Conservation (phyloP, 2,797 vertebrate species). For the Darevskia mixta region DNA sequence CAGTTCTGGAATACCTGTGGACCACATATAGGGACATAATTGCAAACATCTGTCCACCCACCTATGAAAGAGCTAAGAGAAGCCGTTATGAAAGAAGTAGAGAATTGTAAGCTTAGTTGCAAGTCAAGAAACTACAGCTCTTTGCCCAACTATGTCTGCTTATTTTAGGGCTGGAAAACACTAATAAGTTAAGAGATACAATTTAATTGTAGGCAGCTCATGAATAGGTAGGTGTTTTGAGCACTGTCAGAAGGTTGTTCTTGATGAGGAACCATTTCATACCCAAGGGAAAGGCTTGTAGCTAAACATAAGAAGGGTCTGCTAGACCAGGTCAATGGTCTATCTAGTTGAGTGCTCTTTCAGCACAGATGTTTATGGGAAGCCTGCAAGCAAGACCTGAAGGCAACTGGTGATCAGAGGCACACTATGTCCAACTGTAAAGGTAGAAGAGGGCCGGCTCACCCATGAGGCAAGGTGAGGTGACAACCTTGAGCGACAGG, state of each 20-base stretch:
- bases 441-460: too few relatives aligned
- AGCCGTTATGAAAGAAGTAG: constrained; percentile 72
- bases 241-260: not conserved
- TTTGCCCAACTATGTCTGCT: constrained; percentile 61
- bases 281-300: not conserved
- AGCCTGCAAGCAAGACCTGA: too few relatives aligned
- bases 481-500: too few relatives aligned
- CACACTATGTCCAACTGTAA: too few relatives aligned
- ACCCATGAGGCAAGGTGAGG: too few relatives aligned
- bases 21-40: constrained; percentile 80
- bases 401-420: too few relatives aligned
- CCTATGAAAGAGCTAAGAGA: constrained; percentile 68
- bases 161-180: constrained; percentile 33
- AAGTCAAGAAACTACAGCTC: constrained; percentile 58
- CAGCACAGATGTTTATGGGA: too few relatives aligned
- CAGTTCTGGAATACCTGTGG: constrained; percentile 79
- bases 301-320: not conserved
- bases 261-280: not conserved
- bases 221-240: not conserved
- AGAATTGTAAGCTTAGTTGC: constrained; percentile 63
- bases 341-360: too few relatives aligned
- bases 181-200: constrained; percentile 3
- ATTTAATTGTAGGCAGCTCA: not conserved
- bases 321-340: too few relatives aligned
- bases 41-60: constrained; percentile 83